phyloP scores from a whole-genome alignment of 2,888 invertebrate species.

The Caradrina clavipalpis region DNA sequence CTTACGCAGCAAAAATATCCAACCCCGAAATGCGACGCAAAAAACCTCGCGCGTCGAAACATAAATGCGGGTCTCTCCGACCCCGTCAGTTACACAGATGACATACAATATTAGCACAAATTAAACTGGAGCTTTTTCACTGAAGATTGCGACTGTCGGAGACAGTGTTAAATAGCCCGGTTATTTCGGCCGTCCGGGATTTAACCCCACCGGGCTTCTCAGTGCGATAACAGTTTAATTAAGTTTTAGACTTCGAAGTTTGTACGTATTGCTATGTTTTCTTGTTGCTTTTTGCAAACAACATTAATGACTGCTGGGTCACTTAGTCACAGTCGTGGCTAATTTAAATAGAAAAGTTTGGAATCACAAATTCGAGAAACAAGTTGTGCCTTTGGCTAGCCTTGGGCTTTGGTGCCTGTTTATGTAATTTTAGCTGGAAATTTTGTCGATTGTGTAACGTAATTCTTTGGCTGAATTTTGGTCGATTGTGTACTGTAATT shows the following conservation, averaged over 20 bases:
- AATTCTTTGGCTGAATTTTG: no score
- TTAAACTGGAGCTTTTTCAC: constrained; percentile 64
- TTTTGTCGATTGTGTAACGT: not conserved
- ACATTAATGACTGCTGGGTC: constrained; percentile 38
- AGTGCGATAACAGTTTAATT: constrained; percentile 75
- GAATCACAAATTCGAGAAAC: constrained; percentile 22
- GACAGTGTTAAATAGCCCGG: constrained; percentile 78
- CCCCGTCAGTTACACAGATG: constrained; percentile 49
- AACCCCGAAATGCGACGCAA: constrained; percentile 42
- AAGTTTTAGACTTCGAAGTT: constrained; percentile 67
- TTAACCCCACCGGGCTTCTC: constrained; percentile 63
- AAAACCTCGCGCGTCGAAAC: constrained; percentile 53
- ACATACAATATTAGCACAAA: constrained; percentile 61
- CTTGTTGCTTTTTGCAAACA: constrained; percentile 54
- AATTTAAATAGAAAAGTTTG: constrained; percentile 47
- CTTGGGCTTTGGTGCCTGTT: constrained; percentile 18
- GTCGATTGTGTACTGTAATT: no score
- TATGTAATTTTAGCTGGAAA: constrained; percentile 17
- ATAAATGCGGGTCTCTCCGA: constrained; percentile 49
- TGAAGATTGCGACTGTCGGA: constrained; percentile 68
- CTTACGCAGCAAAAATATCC: constrained; percentile 29
- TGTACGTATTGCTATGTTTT: constrained; percentile 56
- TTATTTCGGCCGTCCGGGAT: constrained; percentile 69
- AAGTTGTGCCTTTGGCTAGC: constrained; percentile 9
- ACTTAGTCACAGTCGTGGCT: constrained; percentile 32